A percentile compares a stretch with the other conserved stretches of the same genome.
Evolutionary conservation across 2,113 vertebrate genomes (phyloP).

Genomic region (Sigmodon hispidus): DNA sequence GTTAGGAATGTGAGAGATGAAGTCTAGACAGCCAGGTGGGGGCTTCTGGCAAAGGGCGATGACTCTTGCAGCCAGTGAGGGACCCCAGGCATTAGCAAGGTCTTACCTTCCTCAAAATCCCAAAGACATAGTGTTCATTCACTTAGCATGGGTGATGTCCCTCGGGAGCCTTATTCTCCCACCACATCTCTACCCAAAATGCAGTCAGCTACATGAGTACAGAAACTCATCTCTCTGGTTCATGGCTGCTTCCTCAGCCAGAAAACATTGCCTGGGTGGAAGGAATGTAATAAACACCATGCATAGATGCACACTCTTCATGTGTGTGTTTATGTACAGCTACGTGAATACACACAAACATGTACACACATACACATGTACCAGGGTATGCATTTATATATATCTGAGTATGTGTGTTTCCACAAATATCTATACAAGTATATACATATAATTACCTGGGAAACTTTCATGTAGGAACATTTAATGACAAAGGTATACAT

Average conservation of each 20-base stretch:
- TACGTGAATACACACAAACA: neutral
- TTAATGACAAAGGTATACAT: neutral
- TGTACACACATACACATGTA: neutral
- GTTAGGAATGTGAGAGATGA: neutral
- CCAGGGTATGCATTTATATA: neutral
- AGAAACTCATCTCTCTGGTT: neutral
- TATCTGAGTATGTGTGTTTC: neutral
- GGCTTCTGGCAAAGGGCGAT: neutral
- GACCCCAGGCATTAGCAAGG: too few relatives aligned
- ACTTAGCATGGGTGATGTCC: neutral
- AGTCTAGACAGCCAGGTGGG: neutral
- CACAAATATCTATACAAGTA: neutral
- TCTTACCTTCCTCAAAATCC: neutral
- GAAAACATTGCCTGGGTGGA: neutral
- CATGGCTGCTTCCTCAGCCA: neutral
- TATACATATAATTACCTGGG: neutral
- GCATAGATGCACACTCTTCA: neutral
- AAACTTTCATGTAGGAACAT: neutral
- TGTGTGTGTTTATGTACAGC: neutral
- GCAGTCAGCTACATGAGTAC: neutral
- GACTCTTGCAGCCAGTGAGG: rapidly evolving
- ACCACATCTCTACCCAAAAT: neutral
- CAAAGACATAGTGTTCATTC: neutral
- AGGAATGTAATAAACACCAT: neutral
- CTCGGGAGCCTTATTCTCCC: neutral